Base-by-base conservation (phyloP, 1,140 invertebrate species). In the Drosophila arizonae region DNA sequence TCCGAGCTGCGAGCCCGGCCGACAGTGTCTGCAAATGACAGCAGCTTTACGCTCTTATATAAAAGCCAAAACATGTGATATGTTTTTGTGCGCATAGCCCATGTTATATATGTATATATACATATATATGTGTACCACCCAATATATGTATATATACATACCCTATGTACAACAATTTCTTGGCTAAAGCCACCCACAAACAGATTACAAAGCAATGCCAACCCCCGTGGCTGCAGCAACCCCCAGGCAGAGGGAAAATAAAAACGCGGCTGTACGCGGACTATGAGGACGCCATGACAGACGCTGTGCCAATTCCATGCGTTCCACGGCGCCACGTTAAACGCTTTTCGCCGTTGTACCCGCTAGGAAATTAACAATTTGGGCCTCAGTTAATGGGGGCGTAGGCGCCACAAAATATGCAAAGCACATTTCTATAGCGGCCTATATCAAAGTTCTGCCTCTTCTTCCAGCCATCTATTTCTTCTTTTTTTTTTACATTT, bases 41-140 rank as follows among this genome's bases (percentile, higher is more conserved):
- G 84, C 80, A 86, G 82, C 84, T 84, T 88, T 88, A 73, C 67
- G 61, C 74, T 88, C 74, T 88, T 88, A 88, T 72, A 89, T 88
- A 88, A 84, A 76, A 87, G 78, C 79, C 70, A 76, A 84, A 84
- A 88, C 77, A 84, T 88, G 74, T 84, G 81, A 76, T 84, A 60
- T 63, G 71, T 62, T 57, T 57, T 64, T 56, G 48, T 61, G 55
- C 63, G 52, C 56, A 67, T 52, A 72, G 48, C 26, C 66, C 45
- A 52, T 24, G 33, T 48, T 58, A 58, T 66, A 72, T 63, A 72
- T 67, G 77, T 30, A 74, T 52, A 58, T 48, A 69, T 57, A 67
- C 48, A 74, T 58, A 66, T 45, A 9, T 33, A 33, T 33, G 28
- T 30, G 4, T 30, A 6, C 4, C 28, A 33, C 6, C 6, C 33